Percentiles rank a stretch among this genome's conserved stretches.
These are phyloP conservation scores for Balearica regulorum DNA, from an alignment of 2,797 vertebrate species.

Conservation along the genomic window DNA sequence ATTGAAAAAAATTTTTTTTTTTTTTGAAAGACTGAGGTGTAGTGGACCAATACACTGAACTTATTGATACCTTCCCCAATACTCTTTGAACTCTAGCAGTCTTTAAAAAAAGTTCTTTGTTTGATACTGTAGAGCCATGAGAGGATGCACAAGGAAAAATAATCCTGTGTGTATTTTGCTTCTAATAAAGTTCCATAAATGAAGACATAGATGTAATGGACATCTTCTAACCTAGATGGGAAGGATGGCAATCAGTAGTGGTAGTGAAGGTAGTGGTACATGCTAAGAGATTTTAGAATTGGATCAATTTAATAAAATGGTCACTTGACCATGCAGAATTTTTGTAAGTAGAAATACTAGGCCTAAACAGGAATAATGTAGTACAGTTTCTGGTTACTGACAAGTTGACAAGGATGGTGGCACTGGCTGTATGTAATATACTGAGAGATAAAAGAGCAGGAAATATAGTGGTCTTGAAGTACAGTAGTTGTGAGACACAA, in stretches of 20 bases:
- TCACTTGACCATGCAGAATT: not conserved
- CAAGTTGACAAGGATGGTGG: not conserved
- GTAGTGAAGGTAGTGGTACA: not conserved
- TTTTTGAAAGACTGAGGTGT: not conserved
- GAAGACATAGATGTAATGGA: not conserved
- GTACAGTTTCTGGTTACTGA: not conserved
- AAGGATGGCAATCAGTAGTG: too few species aligned
- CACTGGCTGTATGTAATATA: not conserved
- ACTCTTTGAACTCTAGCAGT: not conserved
- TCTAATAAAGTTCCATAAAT: not conserved
- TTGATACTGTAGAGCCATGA: not conserved
- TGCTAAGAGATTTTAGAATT: not conserved
- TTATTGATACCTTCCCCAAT: not conserved
- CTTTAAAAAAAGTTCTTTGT: not conserved
- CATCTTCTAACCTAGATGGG: not conserved
- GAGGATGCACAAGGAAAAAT: not conserved
- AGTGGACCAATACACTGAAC: not conserved
- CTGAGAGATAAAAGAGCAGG: not conserved
- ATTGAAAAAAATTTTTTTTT: not conserved
- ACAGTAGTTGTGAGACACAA: not conserved
- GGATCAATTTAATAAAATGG: not conserved
- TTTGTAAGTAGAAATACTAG: not conserved
- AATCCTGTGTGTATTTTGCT: not conserved
- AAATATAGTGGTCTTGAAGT: not conserved
- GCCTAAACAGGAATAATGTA: not conserved